Evolutionary conservation across 2,888 invertebrate genomes (phyloP).

Genomic region (Dynastes grantii): DNA sequence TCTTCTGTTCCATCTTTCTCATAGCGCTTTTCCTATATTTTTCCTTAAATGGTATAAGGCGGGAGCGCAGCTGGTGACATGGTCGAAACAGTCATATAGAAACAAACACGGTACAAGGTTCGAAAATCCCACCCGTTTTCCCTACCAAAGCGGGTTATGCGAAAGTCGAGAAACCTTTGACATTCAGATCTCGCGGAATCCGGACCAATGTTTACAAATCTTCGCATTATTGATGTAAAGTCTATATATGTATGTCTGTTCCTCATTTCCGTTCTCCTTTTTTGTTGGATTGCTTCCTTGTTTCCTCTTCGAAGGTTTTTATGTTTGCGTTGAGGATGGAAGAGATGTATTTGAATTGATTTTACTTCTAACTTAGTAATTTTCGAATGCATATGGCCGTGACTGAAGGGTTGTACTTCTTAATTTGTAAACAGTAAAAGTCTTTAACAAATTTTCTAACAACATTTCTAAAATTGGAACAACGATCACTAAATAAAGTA

Average conservation of each 20-base stretch:
- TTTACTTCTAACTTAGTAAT: too few species aligned
- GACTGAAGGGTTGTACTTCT: too few species aligned
- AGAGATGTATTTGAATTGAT: too few species aligned
- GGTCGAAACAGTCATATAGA: neutral
- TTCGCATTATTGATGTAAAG: constrained; percentile 42
- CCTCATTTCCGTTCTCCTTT: neutral
- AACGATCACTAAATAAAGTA: too few species aligned
- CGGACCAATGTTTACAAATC: constrained; percentile 45
- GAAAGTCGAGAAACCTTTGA: constrained; percentile 32
- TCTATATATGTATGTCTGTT: neutral
- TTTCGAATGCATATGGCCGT: too few species aligned
- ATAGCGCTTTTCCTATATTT: neutral
- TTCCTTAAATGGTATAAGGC: neutral
- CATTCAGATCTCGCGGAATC: constrained; percentile 46
- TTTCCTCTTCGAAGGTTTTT: too few species aligned
- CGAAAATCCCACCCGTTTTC: constrained; percentile 12
- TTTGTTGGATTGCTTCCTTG: too few species aligned
- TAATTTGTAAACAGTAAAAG: too few species aligned
- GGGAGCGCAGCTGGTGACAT: constrained; percentile 4
- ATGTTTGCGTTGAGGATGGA: too few species aligned
- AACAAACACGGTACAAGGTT: constrained; percentile 1
- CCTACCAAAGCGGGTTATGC: constrained; percentile 28
- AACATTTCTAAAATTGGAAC: too few species aligned
- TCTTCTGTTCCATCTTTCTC: neutral
- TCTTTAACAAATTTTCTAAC: too few species aligned